phyloP scores from a whole-genome alignment of 35 echinoderm and acorn worm species.

The Strongylocentrotus purpuratus region DNA sequence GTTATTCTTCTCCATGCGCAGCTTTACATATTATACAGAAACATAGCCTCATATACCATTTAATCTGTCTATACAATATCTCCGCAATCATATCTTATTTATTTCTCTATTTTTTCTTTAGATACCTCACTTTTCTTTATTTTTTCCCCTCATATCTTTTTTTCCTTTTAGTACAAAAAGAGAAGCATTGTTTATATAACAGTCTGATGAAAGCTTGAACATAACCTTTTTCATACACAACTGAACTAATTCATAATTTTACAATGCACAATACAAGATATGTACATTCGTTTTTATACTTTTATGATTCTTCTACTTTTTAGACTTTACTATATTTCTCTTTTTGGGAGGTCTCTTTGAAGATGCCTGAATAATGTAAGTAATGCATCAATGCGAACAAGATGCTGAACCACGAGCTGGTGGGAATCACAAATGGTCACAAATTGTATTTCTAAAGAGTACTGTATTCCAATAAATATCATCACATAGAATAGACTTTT shows the following conservation, averaged over 20 bases:
- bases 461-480: not conserved
- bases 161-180: not conserved
- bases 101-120: not conserved
- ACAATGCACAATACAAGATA: slow-evolving; percentile 2
- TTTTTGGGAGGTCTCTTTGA: not conserved
- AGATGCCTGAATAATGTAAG: not conserved
- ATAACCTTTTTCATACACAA: not conserved
- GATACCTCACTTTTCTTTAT: not conserved
- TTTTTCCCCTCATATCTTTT: not conserved
- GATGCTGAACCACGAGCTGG: not conserved
- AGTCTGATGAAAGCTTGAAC: not conserved
- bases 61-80: not conserved
- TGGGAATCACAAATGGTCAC: not conserved
- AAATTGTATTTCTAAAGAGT: not conserved
- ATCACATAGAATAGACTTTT: not conserved
- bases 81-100: not conserved
- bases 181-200: not conserved
- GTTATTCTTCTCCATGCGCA: not conserved
- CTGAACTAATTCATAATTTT: not conserved
- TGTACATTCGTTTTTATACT: not conserved
- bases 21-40: slow-evolving; percentile 3
- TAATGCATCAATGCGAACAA: not conserved
- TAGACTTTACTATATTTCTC: not conserved
- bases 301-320: not conserved
- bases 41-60: not conserved